A percentile compares a stretch with the other conserved stretches of the same genome.
Conservation (phyloP, 2,797 vertebrate species). For the Sebastolobus alascanus region DNA sequence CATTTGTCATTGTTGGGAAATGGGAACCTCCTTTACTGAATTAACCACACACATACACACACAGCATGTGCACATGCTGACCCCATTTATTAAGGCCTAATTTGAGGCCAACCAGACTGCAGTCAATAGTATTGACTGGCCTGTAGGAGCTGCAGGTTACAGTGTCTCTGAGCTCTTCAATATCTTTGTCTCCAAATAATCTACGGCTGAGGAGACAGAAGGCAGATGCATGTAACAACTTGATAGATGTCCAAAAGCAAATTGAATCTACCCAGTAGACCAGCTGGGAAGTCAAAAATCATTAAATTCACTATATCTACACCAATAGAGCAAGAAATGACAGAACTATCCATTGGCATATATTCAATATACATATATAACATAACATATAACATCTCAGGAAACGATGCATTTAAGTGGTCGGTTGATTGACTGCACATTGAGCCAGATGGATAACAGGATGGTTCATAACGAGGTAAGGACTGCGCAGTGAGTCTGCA, state of each 20-base stretch:
- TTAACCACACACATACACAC: conserved; percentile 43
- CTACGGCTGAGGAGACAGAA: background rate
- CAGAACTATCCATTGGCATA: background rate
- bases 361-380: conserved; percentile 8
- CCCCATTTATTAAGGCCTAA: conserved; percentile 70
- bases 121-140: conserved; percentile 64
- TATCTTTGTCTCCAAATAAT: conserved; percentile 32
- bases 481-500: background rate
- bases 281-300: background rate
- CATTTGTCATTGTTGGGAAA: conserved; percentile 55
- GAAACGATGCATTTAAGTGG: conserved; percentile 7
- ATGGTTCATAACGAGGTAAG: background rate
- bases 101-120: conserved; percentile 47
- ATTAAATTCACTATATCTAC: background rate
- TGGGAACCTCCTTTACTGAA: conserved; percentile 43
- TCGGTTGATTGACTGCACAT: background rate
- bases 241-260: background rate
- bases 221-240: background rate
- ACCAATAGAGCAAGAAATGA: background rate
- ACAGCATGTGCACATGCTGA: conserved; percentile 28
- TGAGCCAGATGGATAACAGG: conserved; percentile 2
- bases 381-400: conserved; percentile 11
- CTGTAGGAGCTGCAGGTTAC: conserved; percentile 41
- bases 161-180: conserved; percentile 33
- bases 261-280: background rate